Evolutionary conservation across 1,140 invertebrate genomes (phyloP).

Genomic region (Polypedilum pembai): DNA sequence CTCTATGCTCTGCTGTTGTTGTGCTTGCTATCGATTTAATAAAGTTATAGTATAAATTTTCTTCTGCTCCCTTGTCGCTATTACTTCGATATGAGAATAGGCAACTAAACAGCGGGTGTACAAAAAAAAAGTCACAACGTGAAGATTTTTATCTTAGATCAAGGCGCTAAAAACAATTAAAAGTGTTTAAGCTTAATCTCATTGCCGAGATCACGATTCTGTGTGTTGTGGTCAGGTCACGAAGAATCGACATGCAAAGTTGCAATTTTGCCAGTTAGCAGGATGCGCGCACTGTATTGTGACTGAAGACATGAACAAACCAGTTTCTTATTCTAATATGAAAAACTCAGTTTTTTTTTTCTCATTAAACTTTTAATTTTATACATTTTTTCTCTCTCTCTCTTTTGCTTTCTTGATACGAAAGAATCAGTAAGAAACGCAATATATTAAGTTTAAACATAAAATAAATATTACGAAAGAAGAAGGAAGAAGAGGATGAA

Average conservation of each 20-base stretch:
- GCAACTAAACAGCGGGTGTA: conserved; percentile 8
- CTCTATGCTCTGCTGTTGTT: no score
- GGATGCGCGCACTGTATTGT: background rate
- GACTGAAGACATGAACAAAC: conserved; percentile 22
- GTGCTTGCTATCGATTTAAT: background rate
- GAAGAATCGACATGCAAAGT: conserved; percentile 5
- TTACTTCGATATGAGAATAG: background rate
- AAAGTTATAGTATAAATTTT: conserved; percentile 5
- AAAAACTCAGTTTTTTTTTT: conserved; percentile 4
- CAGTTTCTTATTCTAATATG: conserved; percentile 19
- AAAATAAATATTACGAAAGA: conserved; percentile 25
- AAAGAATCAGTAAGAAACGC: conserved; percentile 19
- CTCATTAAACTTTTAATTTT: conserved; percentile 27
- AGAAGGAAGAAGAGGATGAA: background rate
- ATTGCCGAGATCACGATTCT: conserved; percentile 8
- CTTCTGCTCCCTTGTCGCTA: no score
- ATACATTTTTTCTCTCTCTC: conserved; percentile 3
- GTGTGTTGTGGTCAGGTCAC: conserved; percentile 15
- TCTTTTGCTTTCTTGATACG: background rate
- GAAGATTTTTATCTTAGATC: conserved; percentile 12
- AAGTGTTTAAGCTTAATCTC: conserved; percentile 18
- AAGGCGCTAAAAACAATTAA: conserved; percentile 18
- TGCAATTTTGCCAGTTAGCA: conserved; percentile 17
- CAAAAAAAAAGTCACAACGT: conserved; percentile 12
- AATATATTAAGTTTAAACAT: conserved; percentile 26